Base-by-base conservation (phyloP, 2,797 vertebrate species). In the Sebastes hubbsi region DNA sequence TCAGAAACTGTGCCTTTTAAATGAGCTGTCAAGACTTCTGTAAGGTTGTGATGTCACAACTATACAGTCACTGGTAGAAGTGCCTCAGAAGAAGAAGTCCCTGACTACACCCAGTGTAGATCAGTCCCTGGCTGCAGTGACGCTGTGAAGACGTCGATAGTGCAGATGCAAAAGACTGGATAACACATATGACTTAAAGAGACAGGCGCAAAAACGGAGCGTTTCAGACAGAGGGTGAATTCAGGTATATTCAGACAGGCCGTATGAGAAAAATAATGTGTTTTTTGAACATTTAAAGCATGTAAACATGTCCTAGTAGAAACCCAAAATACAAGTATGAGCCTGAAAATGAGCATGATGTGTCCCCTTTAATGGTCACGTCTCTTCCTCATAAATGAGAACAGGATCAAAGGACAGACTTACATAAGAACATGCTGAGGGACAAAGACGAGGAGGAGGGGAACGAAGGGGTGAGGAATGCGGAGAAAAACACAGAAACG, bases 351-450 rank as follows among this genome's bases (percentile, higher is more conserved):
- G 52, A 22, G n/a, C 52, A 22, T 4, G 20, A 52, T 54, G 12
- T 22, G 52, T 54, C n/a, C 52, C 4, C 52, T 70, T 60, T 56
- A 82, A 74, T 24, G 59, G 63, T 59, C 58, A 30, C 24, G 12
- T 72, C 62, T 75, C 62, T 32, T 68, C 54, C 34, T 82, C 68
- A 27, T 73, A 10, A 55, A 59, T 70, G 65, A 67, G 77, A 78
- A 73, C 69, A 46, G 29, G 25, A 60, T 69, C 83, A 11, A 60
- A 83, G 46, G 74, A 70, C 71, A 74, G 56, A 36, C 66, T 85
- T 82, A 80, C 32, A 49, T 75, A 63, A 75, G 46, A 34, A 6
- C 63, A 63, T n/a, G 27, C 52, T 22, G 32, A 75, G 13, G 71
- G 65, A 68, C 70, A 74, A 65, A 61, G 49, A 55, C 3, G 22